Conservation (phyloP, 2,888 invertebrate genomes). For the Nipponacmea schrenckii region DNA sequence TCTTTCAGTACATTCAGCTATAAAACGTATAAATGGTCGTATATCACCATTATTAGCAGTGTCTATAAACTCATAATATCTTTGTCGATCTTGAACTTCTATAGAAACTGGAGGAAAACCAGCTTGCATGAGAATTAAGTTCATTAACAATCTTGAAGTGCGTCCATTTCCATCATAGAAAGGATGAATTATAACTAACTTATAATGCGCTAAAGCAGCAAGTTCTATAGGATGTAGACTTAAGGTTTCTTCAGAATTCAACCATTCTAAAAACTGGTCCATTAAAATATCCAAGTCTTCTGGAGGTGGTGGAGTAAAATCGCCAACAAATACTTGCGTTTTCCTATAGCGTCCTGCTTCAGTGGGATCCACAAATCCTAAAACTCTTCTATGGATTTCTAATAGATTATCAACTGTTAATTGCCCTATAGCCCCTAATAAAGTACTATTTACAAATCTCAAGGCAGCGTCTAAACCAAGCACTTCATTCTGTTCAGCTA, state of each 20-base stretch:
- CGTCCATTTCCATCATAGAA: conserved; percentile 97
- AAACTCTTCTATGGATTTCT: conserved; percentile 89
- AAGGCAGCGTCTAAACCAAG: conserved; percentile 89
- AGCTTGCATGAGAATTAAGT: conserved; percentile 88
- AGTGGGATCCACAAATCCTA: conserved; percentile 94
- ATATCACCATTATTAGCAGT: conserved; percentile 94
- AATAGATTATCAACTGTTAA: conserved; percentile 86
- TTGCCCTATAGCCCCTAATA: conserved; percentile 75
- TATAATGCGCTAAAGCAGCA: conserved; percentile 96
- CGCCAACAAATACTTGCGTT: conserved; percentile 85
- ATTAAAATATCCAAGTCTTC: conserved; percentile 83
- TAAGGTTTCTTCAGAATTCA: conserved; percentile 84
- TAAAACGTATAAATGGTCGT: conserved; percentile 94
- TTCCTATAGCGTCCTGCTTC: conserved; percentile 87
- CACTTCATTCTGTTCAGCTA: conserved; percentile 97
- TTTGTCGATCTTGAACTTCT: conserved; percentile 81
- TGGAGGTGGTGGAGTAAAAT: conserved; percentile 92
- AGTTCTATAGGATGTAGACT: conserved; percentile 91
- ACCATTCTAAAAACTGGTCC: conserved; percentile 90
- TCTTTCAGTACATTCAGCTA: conserved; percentile 86
- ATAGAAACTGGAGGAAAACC: conserved; percentile 97
- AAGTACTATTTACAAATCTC: conserved; percentile 84
- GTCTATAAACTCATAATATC: conserved; percentile 85
- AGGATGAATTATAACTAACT: conserved; percentile 95
- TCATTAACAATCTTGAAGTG: conserved; percentile 94